Evolutionary conservation across 2,113 vertebrate species (phyloP).

Genomic region (Illadopsis cleaveri): DNA sequence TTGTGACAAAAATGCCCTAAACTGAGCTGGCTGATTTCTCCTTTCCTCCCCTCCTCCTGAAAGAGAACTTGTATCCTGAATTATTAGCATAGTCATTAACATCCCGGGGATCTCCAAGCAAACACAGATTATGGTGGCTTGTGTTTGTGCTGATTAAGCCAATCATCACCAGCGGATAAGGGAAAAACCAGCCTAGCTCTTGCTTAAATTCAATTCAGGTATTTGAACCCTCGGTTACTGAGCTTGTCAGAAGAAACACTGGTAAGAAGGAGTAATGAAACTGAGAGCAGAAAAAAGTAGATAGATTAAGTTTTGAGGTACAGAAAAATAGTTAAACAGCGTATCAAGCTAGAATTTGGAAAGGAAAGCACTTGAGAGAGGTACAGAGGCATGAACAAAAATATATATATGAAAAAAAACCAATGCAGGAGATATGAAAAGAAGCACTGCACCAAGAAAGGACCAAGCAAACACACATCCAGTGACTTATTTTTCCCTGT

Average conservation of each 20-base stretch:
- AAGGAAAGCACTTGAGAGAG: neutral
- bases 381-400: neutral
- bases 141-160: conserved; percentile 60
- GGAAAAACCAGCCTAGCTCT: neutral
- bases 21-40: neutral
- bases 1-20: neutral
- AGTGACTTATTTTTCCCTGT: neutral
- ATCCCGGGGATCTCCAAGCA: conserved; percentile 45
- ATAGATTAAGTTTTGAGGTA: neutral
- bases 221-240: neutral
- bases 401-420: neutral
- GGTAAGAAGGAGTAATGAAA: neutral
- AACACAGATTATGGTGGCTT: conserved; percentile 40
- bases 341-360: neutral
- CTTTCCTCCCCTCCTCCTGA: neutral
- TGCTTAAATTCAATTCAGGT: conserved; percentile 35
- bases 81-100: conserved; percentile 55
- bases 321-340: neutral
- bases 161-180: conserved; percentile 22
- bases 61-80: conserved; percentile 2
- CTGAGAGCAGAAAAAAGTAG: neutral
- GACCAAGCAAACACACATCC: neutral
- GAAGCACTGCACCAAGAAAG: neutral
- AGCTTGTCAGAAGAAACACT: neutral
- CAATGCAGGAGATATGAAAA: neutral